phyloP scores from a whole-genome alignment of 2,797 vertebrate species.

The Morus bassanus region DNA sequence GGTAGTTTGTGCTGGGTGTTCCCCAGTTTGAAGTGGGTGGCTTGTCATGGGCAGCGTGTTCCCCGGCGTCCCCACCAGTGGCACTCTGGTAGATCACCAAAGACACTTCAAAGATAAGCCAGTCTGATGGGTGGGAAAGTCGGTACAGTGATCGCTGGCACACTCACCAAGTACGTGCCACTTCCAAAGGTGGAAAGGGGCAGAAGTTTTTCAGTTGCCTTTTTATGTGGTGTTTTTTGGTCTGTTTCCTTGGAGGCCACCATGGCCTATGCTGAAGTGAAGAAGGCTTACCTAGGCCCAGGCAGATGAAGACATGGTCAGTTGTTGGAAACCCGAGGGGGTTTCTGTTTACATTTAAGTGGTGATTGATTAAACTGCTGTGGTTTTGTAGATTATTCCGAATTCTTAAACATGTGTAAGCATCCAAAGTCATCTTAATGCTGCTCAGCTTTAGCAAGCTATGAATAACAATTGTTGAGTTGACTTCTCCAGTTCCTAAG shows the following conservation, averaged over 20 bases:
- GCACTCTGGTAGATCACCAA: background rate
- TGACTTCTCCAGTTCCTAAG: background rate
- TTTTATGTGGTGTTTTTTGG: background rate
- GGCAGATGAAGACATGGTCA: background rate
- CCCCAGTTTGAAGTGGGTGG: rapidly evolving
- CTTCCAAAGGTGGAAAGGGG: background rate
- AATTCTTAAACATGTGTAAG: background rate
- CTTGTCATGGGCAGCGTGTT: background rate
- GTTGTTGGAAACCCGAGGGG: background rate
- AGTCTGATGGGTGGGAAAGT: background rate
- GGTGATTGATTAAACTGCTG: background rate
- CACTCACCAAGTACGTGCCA: rapidly evolving
- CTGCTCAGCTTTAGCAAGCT: background rate
- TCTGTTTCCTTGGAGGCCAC: background rate
- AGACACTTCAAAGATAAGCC: rapidly evolving
- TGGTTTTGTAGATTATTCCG: background rate
- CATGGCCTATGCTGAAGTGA: background rate
- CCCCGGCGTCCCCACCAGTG: rapidly evolving
- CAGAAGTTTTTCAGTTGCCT: background rate
- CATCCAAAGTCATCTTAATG: background rate
- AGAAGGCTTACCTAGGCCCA: background rate
- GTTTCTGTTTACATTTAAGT: background rate
- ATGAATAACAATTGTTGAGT: background rate
- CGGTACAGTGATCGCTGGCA: rapidly evolving
- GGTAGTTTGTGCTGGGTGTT: background rate